Evolutionary conservation across 2,113 vertebrate species (phyloP), one percentile per base, ranked within the genome.

Genomic region (Eublepharis macularius): DNA sequence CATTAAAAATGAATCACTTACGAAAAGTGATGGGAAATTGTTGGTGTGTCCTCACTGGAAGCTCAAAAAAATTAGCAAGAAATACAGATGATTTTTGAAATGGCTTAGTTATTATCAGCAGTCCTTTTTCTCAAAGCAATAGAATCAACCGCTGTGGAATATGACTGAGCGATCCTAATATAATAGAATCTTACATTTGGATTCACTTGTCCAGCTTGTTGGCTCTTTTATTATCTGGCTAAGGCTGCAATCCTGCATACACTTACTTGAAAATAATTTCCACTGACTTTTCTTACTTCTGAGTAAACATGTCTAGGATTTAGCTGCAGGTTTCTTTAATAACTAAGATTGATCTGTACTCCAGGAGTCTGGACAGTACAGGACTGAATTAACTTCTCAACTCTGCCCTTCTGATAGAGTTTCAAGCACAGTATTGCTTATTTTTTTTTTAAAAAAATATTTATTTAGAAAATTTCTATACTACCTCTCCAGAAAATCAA

Each of bases 1-100:
- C 80, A 84, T 87, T 91, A 88, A 93, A 90, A 91, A 93, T 89
- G 92, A 91, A 84, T 93, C 89, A 91, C 91, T 89, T 92, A 94
- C 90, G 90, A 90, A 87, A 72, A 84, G 86, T 91, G 85, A 90
- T 89, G 83, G 74, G 86, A 85, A 90, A 87, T 88, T 87, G 85
- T 84, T 84, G 65, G 68, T 75, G 78, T 87, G 86, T 76, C 84
- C 91, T 88, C 88, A 76, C 79, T 60, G 92, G 89, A 86, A 76
- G 82, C 65, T 12, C 45, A 57, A 41, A 36, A n/a, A 7, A 75
- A 26, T 6, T 21, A 85, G 65, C 57, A 45, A 9, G 19, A 81
- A 91, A 80, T 1, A 77, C 14, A 81, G 10, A 14, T 14, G 4
- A 70, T 54, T 24, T 63, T 57, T 80, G n/a, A 82, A 32, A 9